A percentile compares a stretch with the other conserved stretches of the same genome.
These are phyloP conservation scores for Hoplodrina ambigua DNA, from an alignment of 2,888 invertebrate genomes.

Conservation along the genomic window DNA sequence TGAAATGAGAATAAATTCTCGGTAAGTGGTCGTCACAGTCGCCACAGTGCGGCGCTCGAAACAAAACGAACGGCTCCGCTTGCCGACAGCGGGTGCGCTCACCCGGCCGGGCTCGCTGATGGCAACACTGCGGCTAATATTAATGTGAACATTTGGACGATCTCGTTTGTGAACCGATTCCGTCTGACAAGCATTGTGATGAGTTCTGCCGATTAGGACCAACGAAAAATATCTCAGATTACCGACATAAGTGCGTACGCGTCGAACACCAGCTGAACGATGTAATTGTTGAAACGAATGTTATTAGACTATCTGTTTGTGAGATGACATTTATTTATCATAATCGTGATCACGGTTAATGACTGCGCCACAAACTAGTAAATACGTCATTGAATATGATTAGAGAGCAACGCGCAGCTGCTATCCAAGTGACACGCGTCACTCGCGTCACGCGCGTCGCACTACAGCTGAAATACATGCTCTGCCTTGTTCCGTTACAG, in stretches of 20 bases:
- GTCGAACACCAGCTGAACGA: no score
- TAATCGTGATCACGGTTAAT: no score
- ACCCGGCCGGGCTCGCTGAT: slow-evolving; percentile 4
- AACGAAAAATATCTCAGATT: neutral
- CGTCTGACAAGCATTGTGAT: slow-evolving; percentile 25
- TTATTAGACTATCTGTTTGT: neutral
- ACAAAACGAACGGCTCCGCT: neutral
- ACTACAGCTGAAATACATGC: no score
- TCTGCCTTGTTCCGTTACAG: no score
- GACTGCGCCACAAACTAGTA: no score
- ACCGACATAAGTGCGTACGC: neutral
- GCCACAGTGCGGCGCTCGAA: neutral
- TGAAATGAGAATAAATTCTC: neutral
- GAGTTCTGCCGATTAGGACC: slow-evolving; percentile 13
- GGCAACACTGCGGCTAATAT: slow-evolving; percentile 5
- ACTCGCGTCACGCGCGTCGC: no score
- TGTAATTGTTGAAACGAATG: no score
- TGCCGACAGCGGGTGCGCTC: slow-evolving; percentile 24
- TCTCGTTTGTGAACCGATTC: slow-evolving; percentile 47
- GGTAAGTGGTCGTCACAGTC: neutral
- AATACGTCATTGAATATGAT: no score
- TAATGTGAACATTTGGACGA: slow-evolving; percentile 15
- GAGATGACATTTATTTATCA: neutral
- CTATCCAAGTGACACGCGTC: no score
- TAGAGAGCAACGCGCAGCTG: no score